These are phyloP conservation scores for Suncus etruscus DNA, from an alignment of 2,113 vertebrate species.

Conservation along the genomic window DNA sequence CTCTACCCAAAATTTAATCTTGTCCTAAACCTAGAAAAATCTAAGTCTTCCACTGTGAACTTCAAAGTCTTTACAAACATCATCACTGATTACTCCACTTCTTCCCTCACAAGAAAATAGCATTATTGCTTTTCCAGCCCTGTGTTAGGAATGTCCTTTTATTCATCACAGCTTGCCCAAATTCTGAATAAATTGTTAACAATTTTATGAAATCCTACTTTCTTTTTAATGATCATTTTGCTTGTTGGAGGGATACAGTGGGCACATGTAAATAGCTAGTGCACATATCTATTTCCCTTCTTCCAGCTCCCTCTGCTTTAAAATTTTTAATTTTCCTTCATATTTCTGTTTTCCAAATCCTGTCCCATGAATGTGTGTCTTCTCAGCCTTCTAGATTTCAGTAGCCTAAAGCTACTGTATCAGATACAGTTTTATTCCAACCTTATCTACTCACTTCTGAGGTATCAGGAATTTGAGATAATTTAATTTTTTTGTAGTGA, in stretches of 20 bases:
- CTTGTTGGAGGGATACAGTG: background rate
- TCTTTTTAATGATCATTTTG: background rate
- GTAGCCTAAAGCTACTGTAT: background rate
- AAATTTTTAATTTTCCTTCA: background rate
- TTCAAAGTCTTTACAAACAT: background rate
- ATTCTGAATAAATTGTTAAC: background rate
- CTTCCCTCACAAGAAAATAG: background rate
- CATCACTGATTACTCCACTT: background rate
- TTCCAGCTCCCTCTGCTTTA: background rate
- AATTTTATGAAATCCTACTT: background rate
- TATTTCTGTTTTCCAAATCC: background rate
- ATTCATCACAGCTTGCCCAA: background rate
- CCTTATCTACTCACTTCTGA: background rate
- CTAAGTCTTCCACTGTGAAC: background rate
- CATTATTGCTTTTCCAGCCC: background rate
- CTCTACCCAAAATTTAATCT: background rate
- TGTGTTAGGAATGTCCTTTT: background rate
- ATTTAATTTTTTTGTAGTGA: constrained; percentile 65
- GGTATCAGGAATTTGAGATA: constrained; percentile 50
- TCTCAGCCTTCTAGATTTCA: background rate
- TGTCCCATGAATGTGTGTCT: background rate
- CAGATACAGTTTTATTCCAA: constrained; percentile 26
- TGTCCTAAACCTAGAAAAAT: background rate
- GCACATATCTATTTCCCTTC: fast-evolving
- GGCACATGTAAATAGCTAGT: background rate